Percentiles rank a stretch among this genome's conserved stretches.
Evolutionary conservation across 1,140 invertebrate species (phyloP).

Genomic region (Ooceraea biroi): DNA sequence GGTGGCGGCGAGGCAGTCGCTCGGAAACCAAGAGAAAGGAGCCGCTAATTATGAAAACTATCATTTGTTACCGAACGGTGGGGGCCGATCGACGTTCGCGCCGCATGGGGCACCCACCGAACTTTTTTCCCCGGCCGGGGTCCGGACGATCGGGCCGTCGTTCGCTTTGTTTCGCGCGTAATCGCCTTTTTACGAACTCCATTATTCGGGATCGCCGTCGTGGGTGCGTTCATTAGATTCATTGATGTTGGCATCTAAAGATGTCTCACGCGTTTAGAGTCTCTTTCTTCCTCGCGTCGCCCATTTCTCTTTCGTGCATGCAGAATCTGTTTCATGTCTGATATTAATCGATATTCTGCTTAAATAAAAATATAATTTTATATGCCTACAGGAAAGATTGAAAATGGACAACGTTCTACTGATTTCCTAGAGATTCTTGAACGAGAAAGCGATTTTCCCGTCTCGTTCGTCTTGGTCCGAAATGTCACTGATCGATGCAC

Average conservation of each 20-base stretch:
- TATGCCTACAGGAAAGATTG: too few relatives aligned
- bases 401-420: too few relatives aligned
- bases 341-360: too few relatives aligned
- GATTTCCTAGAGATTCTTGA: not conserved
- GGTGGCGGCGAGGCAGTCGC: conserved; percentile 32
- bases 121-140: not conserved
- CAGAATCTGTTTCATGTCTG: too few relatives aligned
- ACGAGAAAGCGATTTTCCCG: not conserved
- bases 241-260: too few relatives aligned
- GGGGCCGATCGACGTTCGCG: conserved; percentile 12
- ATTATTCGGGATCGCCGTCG: conserved; percentile 24
- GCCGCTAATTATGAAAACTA: conserved; percentile 68
- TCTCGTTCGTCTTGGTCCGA: not conserved
- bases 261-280: too few relatives aligned
- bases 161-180: conserved; percentile 41
- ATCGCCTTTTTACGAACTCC: conserved; percentile 42
- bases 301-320: too few relatives aligned
- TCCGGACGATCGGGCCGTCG: not conserved
- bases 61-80: conserved; percentile 65
- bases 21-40: conserved; percentile 51
- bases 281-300: too few relatives aligned
- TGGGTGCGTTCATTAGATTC: conserved; percentile 4
- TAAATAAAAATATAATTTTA: too few relatives aligned
- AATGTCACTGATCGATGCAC: conserved; percentile 29
- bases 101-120: conserved; percentile 34